Conservation (phyloP, 2,113 vertebrate genomes). For the Psilopogon haemacephalus region DNA sequence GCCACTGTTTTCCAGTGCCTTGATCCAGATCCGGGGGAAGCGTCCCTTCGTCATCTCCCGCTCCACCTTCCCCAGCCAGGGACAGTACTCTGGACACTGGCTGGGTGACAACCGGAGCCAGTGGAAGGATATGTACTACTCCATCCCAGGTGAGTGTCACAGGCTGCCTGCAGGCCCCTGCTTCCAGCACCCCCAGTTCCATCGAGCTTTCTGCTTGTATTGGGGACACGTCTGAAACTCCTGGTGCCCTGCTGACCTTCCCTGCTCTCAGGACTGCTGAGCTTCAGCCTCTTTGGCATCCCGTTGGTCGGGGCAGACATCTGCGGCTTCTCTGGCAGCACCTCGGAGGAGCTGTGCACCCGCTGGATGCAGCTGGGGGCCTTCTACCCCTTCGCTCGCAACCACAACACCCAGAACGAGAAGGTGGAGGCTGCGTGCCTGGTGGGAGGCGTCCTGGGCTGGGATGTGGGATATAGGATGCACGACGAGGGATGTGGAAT, state of each 20-base stretch:
- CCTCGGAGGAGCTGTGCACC: slow-evolving; percentile 84
- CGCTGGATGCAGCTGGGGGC: slow-evolving; percentile 88
- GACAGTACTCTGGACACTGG: slow-evolving; percentile 88
- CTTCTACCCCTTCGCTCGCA: slow-evolving; percentile 90
- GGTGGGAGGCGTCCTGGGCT: neutral
- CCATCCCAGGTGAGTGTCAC: slow-evolving; percentile 77
- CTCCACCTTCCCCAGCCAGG: slow-evolving; percentile 90
- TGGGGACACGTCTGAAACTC: rapidly evolving
- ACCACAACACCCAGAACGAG: slow-evolving; percentile 80
- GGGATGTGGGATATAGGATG: neutral
- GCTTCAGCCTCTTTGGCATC: slow-evolving; percentile 87
- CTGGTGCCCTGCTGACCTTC: neutral
- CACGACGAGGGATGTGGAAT: no score
- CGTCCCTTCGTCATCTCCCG: slow-evolving; percentile 87
- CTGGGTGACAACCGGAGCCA: slow-evolving; percentile 87
- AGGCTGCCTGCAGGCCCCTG: rapidly evolving
- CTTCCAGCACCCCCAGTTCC: neutral
- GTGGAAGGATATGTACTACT: slow-evolving; percentile 87
- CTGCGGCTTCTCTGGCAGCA: slow-evolving; percentile 82
- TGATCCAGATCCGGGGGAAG: slow-evolving; percentile 78
- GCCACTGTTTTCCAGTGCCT: slow-evolving; percentile 73
- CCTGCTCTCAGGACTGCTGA: slow-evolving; percentile 79
- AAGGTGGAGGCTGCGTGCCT: slow-evolving; percentile 36
- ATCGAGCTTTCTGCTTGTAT: neutral
- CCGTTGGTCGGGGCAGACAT: slow-evolving; percentile 84